These are phyloP conservation scores for Bombus superbus DNA, from an alignment of 1,140 invertebrate species.

Conservation along the genomic window DNA sequence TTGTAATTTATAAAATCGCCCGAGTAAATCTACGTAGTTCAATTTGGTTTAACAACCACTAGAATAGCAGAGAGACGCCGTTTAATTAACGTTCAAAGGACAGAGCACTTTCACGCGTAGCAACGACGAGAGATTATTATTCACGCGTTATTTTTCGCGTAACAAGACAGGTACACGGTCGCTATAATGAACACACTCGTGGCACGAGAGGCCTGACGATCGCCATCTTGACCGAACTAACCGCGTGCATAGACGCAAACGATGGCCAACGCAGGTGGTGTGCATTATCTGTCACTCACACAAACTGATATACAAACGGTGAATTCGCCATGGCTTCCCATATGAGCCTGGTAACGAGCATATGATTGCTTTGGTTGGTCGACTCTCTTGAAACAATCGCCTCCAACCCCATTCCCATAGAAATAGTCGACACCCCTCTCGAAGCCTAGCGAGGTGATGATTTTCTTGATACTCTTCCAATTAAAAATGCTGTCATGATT, in stretches of 20 bases:
- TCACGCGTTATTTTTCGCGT: slow-evolving; percentile 41
- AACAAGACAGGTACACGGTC: slow-evolving; percentile 47
- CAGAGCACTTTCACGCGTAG: neutral
- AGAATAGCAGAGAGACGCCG: neutral
- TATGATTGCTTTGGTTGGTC: slow-evolving; percentile 58
- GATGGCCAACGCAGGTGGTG: slow-evolving; percentile 50
- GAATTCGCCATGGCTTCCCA: slow-evolving; percentile 53
- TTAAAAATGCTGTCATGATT: neutral
- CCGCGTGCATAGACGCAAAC: slow-evolving; percentile 27
- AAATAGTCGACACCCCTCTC: slow-evolving; percentile 15
- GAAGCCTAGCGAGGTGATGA: slow-evolving; percentile 20
- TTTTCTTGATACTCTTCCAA: neutral
- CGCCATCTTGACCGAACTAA: slow-evolving; percentile 49
- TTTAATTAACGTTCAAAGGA: slow-evolving; percentile 29
- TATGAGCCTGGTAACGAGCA: slow-evolving; percentile 46
- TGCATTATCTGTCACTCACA: slow-evolving; percentile 52
- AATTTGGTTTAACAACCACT: neutral
- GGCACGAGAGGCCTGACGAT: slow-evolving; percentile 44
- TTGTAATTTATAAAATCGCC: neutral
- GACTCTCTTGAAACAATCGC: slow-evolving; percentile 42
- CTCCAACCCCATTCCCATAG: slow-evolving; percentile 9
- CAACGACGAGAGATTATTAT: slow-evolving; percentile 22
- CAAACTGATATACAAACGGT: slow-evolving; percentile 10
- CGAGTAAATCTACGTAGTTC: neutral
- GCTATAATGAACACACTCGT: slow-evolving; percentile 31